Evolutionary conservation across 1,140 invertebrate species (phyloP), one percentile per base, ranked within the genome.

Genomic region (Papilio xuthus): DNA sequence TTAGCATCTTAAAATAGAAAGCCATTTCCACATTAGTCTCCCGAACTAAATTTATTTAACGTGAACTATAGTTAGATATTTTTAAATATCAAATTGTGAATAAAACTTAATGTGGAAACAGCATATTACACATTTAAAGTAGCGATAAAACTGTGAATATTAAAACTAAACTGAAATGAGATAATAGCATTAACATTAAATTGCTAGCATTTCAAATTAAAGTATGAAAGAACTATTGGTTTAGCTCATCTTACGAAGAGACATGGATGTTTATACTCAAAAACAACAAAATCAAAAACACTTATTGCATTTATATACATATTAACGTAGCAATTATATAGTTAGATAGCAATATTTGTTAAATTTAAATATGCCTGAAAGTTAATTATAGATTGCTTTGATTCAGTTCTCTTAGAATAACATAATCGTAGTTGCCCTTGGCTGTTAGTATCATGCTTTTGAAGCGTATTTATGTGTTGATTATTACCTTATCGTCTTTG

Each of bases 401-500:
- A 63, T 28, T 63, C 26, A 10, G 60, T 15, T 60, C 56, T 63
- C 23, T 28, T 28, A 15, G 60, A 63, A 15, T 63, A 13, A 26
- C 12, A 60, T 12, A 60, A 20, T 63, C 26, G 12, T 63, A 63
- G 26, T 28, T 63, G 26, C 26, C 10, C 10, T 60, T 60, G 12
- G 13, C 6, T 63, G 3, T 28, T 6, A 37, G 32, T 4, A 28
- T 63, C 60, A 63, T 63, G 60, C 23, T 15, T 15, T 12, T 26
- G 12, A 44, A 53, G 28, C 3, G 1, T 74, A 53, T 74, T 3
- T 37, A 74, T 47, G 53, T 26, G 10, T 67, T 37, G 74, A 86
- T 88, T 85, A 80, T 93, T 88, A 93, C 92, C 92, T 94, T 93
- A 78, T 94, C 91, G 74, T 94, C 91, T 37, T 89, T 91, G 53